Conservation (phyloP, 2,888 invertebrate genomes). For the Thyatira batis region DNA sequence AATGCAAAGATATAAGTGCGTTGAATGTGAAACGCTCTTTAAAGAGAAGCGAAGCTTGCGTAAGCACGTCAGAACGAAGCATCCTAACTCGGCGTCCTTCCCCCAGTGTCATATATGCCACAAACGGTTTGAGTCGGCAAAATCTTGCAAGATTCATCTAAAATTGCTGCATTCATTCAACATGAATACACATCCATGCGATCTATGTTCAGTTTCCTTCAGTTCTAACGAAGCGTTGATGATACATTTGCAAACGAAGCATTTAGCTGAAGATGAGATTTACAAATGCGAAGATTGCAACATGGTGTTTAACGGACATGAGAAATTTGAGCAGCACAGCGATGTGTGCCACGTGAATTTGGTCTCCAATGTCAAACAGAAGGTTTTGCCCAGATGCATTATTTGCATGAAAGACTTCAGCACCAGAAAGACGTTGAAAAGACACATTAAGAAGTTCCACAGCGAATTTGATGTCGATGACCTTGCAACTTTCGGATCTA, state of each 20-base stretch:
- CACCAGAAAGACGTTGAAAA: constrained; percentile 61
- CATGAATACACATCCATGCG: constrained; percentile 65
- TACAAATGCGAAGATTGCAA: constrained; percentile 70
- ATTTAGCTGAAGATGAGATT: constrained; percentile 61
- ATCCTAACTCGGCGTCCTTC: constrained; percentile 57
- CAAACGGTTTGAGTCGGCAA: constrained; percentile 68
- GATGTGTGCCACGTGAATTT: constrained; percentile 40
- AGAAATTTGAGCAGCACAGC: constrained; percentile 60
- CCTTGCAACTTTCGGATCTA: constrained; percentile 49
- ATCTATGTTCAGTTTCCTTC: constrained; percentile 63
- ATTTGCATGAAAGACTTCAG: constrained; percentile 72
- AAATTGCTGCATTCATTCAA: constrained; percentile 66
- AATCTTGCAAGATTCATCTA: constrained; percentile 69
- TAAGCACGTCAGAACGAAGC: constrained; percentile 66
- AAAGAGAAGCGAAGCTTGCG: constrained; percentile 69
- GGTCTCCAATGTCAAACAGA: constrained; percentile 36
- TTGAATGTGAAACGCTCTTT: constrained; percentile 67
- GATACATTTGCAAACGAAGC: constrained; percentile 58
- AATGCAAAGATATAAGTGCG: constrained; percentile 64
- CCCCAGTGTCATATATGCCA: constrained; percentile 69
- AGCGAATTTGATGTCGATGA: constrained; percentile 59
- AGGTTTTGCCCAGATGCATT: constrained; percentile 54
- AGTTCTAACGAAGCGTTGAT: constrained; percentile 52
- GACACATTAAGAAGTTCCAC: constrained; percentile 70
- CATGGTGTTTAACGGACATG: constrained; percentile 59